A percentile compares a stretch with the other conserved stretches of the same genome.
Conservation (phyloP, 1,140 invertebrate genomes). For the Panulirus ornatus region DNA sequence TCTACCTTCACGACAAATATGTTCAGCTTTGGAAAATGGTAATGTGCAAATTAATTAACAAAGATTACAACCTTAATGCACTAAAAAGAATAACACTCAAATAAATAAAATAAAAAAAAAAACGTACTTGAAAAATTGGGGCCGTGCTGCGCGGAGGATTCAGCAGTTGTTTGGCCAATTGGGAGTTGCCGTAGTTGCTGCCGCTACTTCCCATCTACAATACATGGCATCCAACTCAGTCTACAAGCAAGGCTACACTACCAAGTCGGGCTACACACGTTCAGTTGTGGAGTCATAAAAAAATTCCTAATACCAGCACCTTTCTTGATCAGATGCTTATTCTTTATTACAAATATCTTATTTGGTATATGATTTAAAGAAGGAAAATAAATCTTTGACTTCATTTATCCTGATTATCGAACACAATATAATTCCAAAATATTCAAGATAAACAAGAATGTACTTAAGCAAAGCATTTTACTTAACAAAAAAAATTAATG, state of each 20-base stretch:
- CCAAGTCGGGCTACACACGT: slow-evolving; percentile 45
- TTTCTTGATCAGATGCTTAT: not conserved
- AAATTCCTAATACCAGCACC: not conserved
- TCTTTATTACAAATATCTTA: not conserved
- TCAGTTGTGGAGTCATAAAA: slow-evolving; percentile 36
- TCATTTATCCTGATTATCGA: too few relatives aligned
- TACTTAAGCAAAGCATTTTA: too few relatives aligned
- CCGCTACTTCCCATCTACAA: slow-evolving; percentile 74
- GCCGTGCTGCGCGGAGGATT: slow-evolving; percentile 78
- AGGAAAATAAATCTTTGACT: too few relatives aligned
- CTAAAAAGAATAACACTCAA: slow-evolving; percentile 32
- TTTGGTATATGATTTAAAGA: too few relatives aligned
- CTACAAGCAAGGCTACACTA: slow-evolving; percentile 60
- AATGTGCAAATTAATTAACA: not conserved
- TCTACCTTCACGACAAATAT: too few relatives aligned
- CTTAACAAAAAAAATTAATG: too few relatives aligned
- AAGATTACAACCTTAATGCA: not conserved
- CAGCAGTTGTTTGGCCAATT: slow-evolving; percentile 82
- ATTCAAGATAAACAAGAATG: too few relatives aligned
- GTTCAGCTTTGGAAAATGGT: not conserved
- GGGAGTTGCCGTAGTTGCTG: slow-evolving; percentile 78
- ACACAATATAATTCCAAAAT: too few relatives aligned
- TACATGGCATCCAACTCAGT: slow-evolving; percentile 68
- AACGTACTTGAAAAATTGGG: slow-evolving; percentile 75
- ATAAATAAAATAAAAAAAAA: slow-evolving; percentile 47